A percentile compares a stretch with the other conserved stretches of the same genome.
Evolutionary conservation across 2,888 invertebrate genomes (phyloP).

Genomic region (Crocallis elinguaria): DNA sequence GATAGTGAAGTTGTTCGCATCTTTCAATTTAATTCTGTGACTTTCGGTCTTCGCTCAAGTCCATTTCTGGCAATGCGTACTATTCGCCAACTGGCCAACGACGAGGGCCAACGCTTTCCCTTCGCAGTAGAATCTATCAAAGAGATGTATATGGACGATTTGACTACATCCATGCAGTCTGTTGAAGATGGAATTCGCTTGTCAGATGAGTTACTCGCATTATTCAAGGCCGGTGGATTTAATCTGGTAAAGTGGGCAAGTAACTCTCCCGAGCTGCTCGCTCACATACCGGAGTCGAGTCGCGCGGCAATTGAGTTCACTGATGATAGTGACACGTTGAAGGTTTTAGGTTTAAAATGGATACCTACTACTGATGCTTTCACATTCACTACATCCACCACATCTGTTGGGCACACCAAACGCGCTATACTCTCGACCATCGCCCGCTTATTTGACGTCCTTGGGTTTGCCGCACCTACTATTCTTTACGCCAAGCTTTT

Average conservation of each 20-base stretch:
- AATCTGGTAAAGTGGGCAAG: constrained; percentile 25
- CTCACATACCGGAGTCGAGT: constrained; percentile 12
- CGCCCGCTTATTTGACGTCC: constrained; percentile 26
- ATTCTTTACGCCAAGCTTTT: constrained; percentile 29
- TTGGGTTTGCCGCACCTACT: constrained; percentile 28
- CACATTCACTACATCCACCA: background rate
- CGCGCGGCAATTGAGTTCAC: background rate
- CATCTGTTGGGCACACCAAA: constrained; percentile 11
- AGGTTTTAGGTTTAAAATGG: constrained; percentile 11
- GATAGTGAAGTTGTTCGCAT: background rate
- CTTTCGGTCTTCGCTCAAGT: constrained; percentile 25
- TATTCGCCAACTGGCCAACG: constrained; percentile 14
- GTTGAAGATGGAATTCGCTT: background rate
- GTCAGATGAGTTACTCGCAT: constrained; percentile 12
- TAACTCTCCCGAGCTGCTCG: constrained; percentile 6
- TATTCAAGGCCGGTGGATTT: constrained; percentile 22
- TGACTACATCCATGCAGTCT: background rate
- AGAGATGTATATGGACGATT: constrained; percentile 26
- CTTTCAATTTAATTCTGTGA: constrained; percentile 24
- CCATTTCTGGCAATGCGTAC: constrained; percentile 28
- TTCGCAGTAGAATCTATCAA: background rate
- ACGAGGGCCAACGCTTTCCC: background rate
- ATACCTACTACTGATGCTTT: background rate
- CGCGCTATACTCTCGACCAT: constrained; percentile 24
- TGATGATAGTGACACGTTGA: background rate